Evolutionary conservation across 1,140 invertebrate species (phyloP).

Genomic region (Platyscapa corneri): DNA sequence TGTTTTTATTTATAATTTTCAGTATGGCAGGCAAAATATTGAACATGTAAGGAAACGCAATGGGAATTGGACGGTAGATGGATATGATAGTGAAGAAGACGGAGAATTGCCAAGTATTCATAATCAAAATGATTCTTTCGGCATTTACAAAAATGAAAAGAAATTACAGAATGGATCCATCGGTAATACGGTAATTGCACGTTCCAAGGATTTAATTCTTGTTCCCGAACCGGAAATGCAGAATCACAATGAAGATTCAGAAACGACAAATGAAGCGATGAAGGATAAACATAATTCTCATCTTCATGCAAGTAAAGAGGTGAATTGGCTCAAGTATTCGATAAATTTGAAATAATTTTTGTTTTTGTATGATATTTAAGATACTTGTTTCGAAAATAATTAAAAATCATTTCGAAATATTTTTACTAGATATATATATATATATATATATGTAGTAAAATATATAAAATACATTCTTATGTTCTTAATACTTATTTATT

Average conservation of each 20-base stretch:
- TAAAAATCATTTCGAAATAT: too few relatives aligned
- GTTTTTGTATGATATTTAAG: background rate
- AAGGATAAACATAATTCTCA: background rate
- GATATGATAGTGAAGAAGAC: slow-evolving; percentile 75
- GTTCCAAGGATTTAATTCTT: slow-evolving; percentile 78
- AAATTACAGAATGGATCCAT: slow-evolving; percentile 66
- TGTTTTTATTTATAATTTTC: slow-evolving; percentile 59
- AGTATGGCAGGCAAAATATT: slow-evolving; percentile 88
- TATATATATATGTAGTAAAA: background rate
- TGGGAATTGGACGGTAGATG: slow-evolving; percentile 70
- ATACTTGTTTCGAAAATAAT: background rate
- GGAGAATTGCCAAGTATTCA: slow-evolving; percentile 67
- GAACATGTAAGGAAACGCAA: slow-evolving; percentile 81
- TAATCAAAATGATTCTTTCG: slow-evolving; percentile 32
- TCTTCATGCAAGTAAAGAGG: slow-evolving; percentile 33
- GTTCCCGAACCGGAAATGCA: slow-evolving; percentile 77
- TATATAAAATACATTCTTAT: background rate
- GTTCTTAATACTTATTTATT: background rate
- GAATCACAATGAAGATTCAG: slow-evolving; percentile 15
- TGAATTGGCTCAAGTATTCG: background rate
- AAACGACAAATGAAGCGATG: background rate
- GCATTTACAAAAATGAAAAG: slow-evolving; percentile 52
- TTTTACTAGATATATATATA: too few relatives aligned
- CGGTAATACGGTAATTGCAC: slow-evolving; percentile 73
- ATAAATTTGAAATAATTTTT: background rate